Evolutionary conservation across 2,797 vertebrate genomes (phyloP), one percentile per base, ranked within the genome.

Genomic region (Hephaestus fuliginosus): DNA sequence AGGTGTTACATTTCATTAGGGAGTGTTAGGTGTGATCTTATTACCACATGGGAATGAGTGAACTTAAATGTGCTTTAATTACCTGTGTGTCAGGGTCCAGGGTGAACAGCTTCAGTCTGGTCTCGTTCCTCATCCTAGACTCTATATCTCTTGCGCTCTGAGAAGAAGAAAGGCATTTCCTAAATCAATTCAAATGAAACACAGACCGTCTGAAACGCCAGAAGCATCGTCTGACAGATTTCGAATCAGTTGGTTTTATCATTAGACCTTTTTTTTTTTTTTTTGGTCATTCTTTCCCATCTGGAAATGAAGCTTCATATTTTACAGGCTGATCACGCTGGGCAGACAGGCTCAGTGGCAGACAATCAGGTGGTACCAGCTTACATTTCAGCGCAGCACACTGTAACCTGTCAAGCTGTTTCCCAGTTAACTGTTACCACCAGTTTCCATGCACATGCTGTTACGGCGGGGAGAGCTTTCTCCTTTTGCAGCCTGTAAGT

Each of bases 21-120:
- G 7, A 25, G 33, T 4, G 36, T 71, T 13, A 5, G 9, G 36
- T 51, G 30, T 49, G 14, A 60, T 55, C 30, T 70, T 52, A 39
- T 51, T 69, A 39, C 70, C 13, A 48, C 5, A 7, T 5, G 22
- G 41, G 28, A 72, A 51, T 33, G n/a, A 53, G 13, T 57, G 28
- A 44, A 71, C 22, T 15, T 28, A 22, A 22, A 63, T 30, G n/a
- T 9, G 46, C 18, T 70, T 80, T 25, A 39, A 33, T 81, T 88
- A 99, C 98, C 97, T 99, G 98, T 61, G 97, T 96, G 93, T 99
- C 98, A 66, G 98, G 96, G 86, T 99, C 98, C 95, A 99, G 93
- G 56, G 96, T 96, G 95, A 99, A 99, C 76, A 99, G 96, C 89
- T 98, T 99, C 79, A 99, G 88, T 81, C 98, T 96, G 85, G 96